A percentile compares a stretch with the other conserved stretches of the same genome.
These are phyloP conservation scores for Cottus gobio DNA, from an alignment of 2,113 vertebrate species.

Conservation along the genomic window DNA sequence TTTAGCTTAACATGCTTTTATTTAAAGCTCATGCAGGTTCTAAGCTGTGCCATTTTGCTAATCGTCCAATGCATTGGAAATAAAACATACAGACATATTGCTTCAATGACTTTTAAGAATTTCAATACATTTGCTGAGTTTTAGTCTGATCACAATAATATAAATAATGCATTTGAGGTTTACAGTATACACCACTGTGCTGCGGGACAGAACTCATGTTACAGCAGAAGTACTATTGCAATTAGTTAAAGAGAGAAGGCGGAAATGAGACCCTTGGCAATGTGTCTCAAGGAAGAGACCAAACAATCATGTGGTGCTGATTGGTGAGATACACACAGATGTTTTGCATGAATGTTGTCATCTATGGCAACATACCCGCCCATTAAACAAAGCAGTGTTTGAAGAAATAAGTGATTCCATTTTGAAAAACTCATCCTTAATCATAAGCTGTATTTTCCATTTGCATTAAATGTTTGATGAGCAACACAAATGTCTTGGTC, in stretches of 20 bases:
- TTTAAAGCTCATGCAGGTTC: neutral
- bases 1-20: neutral
- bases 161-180: neutral
- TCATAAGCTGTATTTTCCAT: constrained; percentile 24
- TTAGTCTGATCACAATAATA: constrained; percentile 3
- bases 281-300: constrained; percentile 41
- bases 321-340: constrained; percentile 60
- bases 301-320: constrained; percentile 43
- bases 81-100: neutral
- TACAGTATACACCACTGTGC: neutral
- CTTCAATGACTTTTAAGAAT: neutral
- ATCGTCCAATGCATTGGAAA: neutral
- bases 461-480: constrained; percentile 33
- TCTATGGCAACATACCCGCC: constrained; percentile 26
- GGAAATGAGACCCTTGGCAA: constrained; percentile 14
- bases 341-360: constrained; percentile 42
- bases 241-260: neutral
- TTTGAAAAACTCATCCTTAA: constrained; percentile 23
- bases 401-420: constrained; percentile 10
- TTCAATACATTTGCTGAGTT: neutral
- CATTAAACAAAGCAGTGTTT: constrained; percentile 44
- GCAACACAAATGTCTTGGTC: constrained; percentile 25
- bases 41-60: neutral
- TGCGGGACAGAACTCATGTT: constrained; percentile 11
- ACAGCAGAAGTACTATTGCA: neutral